phyloP scores from a whole-genome alignment of 2,113 vertebrate genomes.

The Cebidichthys violaceus region DNA sequence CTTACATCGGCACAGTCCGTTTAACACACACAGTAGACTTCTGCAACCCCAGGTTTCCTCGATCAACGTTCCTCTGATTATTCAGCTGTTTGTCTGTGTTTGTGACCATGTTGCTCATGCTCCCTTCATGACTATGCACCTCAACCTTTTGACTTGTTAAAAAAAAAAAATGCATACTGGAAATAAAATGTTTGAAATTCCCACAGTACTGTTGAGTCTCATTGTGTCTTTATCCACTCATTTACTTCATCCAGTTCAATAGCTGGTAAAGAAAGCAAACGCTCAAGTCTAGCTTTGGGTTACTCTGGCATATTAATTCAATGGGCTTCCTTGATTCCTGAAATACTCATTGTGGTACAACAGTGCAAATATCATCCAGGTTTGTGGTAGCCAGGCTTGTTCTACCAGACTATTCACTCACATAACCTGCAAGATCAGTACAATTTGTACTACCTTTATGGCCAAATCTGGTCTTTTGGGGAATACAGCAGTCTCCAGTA shows the following conservation, averaged over 20 bases:
- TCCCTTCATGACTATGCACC: conserved; percentile 82
- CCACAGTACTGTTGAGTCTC: conserved; percentile 7
- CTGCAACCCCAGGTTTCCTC: conserved; percentile 28
- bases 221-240: conserved; percentile 30
- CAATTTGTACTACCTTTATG: background rate
- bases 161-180: conserved; percentile 62
- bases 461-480: background rate
- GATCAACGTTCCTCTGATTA: conserved; percentile 61
- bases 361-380: background rate
- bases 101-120: conserved; percentile 76
- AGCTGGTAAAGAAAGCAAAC: background rate
- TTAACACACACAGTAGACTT: conserved; percentile 9
- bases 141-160: conserved; percentile 78
- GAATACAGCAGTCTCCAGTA: background rate
- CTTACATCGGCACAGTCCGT: conserved; percentile 9
- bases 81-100: conserved; percentile 73
- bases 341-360: background rate
- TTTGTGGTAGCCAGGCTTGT: background rate
- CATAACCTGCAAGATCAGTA: background rate
- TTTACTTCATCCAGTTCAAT: background rate
- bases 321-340: background rate
- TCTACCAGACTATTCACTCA: too few species aligned
- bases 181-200: conserved; percentile 80
- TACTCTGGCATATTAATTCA: background rate
- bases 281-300: background rate